Percentiles rank a stretch among this genome's conserved stretches.
Evolutionary conservation across 1,140 invertebrate species (phyloP).

Genomic region (Rhyzopertha dominica): DNA sequence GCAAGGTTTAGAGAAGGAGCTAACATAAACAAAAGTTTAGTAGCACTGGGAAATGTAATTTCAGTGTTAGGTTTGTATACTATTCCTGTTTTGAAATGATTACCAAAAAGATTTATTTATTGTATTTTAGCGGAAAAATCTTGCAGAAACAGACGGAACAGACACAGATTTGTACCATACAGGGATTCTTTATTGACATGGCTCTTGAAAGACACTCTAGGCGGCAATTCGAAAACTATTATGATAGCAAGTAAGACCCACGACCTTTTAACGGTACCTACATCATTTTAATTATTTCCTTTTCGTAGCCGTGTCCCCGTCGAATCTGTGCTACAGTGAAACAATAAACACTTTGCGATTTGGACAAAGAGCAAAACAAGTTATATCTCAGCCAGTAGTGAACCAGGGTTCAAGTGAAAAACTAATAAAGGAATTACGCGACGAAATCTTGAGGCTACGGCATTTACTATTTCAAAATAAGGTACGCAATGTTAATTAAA

Average conservation of each 20-base stretch:
- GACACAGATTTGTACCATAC: slow-evolving; percentile 94
- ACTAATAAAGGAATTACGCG: slow-evolving; percentile 53
- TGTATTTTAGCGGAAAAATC: slow-evolving; percentile 74
- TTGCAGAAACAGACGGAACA: slow-evolving; percentile 63
- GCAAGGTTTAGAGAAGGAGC: slow-evolving; percentile 66
- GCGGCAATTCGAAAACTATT: slow-evolving; percentile 51
- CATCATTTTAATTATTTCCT: neutral
- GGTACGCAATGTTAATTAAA: no score
- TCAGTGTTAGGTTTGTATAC: slow-evolving; percentile 60
- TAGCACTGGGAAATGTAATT: slow-evolving; percentile 73
- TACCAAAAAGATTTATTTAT: neutral
- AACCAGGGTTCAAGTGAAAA: slow-evolving; percentile 60
- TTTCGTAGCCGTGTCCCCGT: slow-evolving; percentile 63
- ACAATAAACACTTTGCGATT: slow-evolving; percentile 67
- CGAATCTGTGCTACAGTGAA: slow-evolving; percentile 61
- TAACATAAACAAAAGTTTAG: slow-evolving; percentile 77
- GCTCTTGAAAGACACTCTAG: slow-evolving; percentile 66
- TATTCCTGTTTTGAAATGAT: slow-evolving; percentile 4
- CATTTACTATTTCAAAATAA: no score
- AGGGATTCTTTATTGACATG: slow-evolving; percentile 97
- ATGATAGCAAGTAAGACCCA: slow-evolving; percentile 53
- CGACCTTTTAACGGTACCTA: neutral
- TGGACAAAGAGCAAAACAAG: slow-evolving; percentile 63
- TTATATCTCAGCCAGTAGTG: slow-evolving; percentile 62
- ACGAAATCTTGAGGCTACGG: slow-evolving; percentile 54